Evolutionary conservation across 1,140 invertebrate species (phyloP), one percentile per base, ranked within the genome.

Genomic region (Aradophagus sp.): DNA sequence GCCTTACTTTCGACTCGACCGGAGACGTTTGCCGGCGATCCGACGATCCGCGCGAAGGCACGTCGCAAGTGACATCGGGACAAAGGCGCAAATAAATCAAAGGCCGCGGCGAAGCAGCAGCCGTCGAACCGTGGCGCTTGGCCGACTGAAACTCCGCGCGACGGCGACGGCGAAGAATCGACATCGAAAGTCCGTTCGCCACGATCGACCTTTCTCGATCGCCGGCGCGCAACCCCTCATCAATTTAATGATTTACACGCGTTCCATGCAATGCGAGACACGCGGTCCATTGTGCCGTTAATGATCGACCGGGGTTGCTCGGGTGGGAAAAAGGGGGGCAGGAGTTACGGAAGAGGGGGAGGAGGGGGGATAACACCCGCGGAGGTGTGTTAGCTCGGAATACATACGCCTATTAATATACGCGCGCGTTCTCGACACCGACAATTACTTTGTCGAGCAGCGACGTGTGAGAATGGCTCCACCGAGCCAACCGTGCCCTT

Each of bases 391-490:
- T 47, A 47, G 31, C 69, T 75, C 73, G 74, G 74, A 78, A 82
- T 71, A 66, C 66, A 71, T 59, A 38, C 38, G 34, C 56, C 62
- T 83, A 83, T 83, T 82, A 82, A 83, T 83, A 83, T 62, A 75
- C 56, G 55, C 58, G 73, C 52, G 35, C 75, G 53, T 76, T 45
- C 74, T 78, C 53, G 52, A 67, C 53, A 61, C 66, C 72, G 74
- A 66, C 73, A 65, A 70, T 77, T 80, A 77, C 80, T 82, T 83
- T 83, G 81, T 82, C 68, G 77, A 77, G 73, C 81, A 83, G 52
- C 76, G 80, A 76, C 77, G 81, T 83, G 81, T 82, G 74, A 83
- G 77, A 80, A 77, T 58, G 53, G 45, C 56, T 78, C 74, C 58
- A 41, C 42, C 65, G 69, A 62, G 68, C 71, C 38, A 73, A 69